phyloP scores from a whole-genome alignment of 1,140 invertebrate species.

The Pseudomyrmex dendroicus region DNA sequence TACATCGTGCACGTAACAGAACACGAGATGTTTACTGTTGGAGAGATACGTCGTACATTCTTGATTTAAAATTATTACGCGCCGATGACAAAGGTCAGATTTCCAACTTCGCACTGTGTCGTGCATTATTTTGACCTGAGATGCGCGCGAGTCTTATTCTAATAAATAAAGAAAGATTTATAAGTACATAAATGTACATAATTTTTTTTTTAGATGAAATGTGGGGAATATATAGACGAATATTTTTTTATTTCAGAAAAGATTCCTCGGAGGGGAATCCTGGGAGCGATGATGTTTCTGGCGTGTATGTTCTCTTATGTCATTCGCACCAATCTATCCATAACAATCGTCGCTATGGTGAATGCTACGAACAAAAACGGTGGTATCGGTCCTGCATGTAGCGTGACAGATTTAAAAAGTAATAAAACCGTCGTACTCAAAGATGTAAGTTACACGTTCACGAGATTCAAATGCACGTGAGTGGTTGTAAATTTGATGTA shows the following conservation, averaged over 20 bases:
- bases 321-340: conserved; percentile 90
- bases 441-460: conserved; percentile 66
- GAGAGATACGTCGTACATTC: conserved; percentile 14
- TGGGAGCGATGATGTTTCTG: conserved; percentile 90
- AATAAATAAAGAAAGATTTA: background rate
- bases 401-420: background rate
- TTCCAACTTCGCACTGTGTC: background rate
- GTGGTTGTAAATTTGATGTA: background rate
- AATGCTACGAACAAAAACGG: conserved; percentile 68
- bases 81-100: conserved; percentile 31
- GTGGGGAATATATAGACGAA: background rate
- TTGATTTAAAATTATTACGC: conserved; percentile 46
- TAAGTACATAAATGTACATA: background rate
- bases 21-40: conserved; percentile 6
- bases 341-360: conserved; percentile 91
- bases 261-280: conserved; percentile 84
- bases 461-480: conserved; percentile 59
- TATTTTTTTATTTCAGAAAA: conserved; percentile 74
- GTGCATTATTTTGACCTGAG: background rate
- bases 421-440: conserved; percentile 12
- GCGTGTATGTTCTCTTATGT: conserved; percentile 91
- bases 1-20: background rate
- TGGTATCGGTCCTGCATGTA: conserved; percentile 52
- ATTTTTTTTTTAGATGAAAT: background rate
- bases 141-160: background rate